A percentile compares a stretch with the other conserved stretches of the same genome.
phyloP scores from a whole-genome alignment of 2,797 vertebrate species.

The Phoeniculus purpureus region DNA sequence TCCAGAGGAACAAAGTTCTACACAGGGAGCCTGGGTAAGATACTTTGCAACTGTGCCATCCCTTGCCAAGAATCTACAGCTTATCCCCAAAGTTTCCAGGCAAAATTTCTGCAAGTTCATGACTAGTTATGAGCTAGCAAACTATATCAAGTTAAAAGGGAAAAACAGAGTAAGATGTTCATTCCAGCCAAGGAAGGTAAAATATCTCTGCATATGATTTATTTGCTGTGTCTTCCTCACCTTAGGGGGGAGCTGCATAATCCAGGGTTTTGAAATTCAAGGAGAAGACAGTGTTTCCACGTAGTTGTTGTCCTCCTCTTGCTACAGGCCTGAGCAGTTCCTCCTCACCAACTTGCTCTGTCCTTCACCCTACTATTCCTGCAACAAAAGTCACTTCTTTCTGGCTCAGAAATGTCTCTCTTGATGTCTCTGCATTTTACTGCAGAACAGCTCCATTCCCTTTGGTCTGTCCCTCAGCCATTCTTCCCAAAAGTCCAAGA shows the following conservation, averaged over 20 bases:
- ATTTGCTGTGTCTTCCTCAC: not conserved
- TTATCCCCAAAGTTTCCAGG: not conserved
- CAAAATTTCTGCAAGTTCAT: not conserved
- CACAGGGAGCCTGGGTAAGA: not conserved
- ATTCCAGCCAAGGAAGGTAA: not conserved
- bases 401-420: not conserved
- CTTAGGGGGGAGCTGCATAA: not conserved
- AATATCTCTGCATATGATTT: not conserved
- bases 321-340: not conserved
- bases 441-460: not conserved
- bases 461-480: not conserved
- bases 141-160: not conserved
- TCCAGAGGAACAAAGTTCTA: not conserved
- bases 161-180: not conserved
- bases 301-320: fast-evolving
- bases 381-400: not conserved
- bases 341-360: not conserved
- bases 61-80: not conserved
- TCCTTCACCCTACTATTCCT: not conserved
- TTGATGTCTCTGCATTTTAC: not conserved
- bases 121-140: not conserved
- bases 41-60: not conserved
- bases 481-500: not conserved
- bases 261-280: not conserved
- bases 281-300: not conserved